Evolutionary conservation across 2,797 vertebrate genomes (phyloP), one percentile per base, ranked within the genome.

Genomic region (Platyrinchus mystaceus): DNA sequence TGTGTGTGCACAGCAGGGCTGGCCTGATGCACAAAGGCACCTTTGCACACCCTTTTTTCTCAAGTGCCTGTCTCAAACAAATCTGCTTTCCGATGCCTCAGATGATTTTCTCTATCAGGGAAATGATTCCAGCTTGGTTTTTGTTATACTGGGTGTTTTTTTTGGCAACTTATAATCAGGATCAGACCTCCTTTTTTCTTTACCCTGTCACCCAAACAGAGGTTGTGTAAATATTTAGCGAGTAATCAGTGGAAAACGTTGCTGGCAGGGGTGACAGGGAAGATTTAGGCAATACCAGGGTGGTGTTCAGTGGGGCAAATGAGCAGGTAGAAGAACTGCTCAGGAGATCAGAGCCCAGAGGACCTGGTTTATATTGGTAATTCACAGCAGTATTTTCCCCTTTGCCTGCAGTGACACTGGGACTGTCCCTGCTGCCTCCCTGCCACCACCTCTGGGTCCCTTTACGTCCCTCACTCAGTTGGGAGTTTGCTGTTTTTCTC

Each of bases 101-200:
- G 95, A 95, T 97, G 93, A 93, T 94, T 96, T 97, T 96, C 87
- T 88, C 94, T 76, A 22, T 64, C 83, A 93, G 93, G 74, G 95
- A 96, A 95, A 94, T 94, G 74, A 96, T 95, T 94, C 88, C 90
- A 83, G 66, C 90, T 95, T 87, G 69, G 0, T 8, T 89, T 92
- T 92, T 69, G 39, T 93, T 70, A 50, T 98, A 97, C 52, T 63
- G 77, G 59, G 60, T 76, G 32, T 59, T 85, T 53, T 46, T 89
- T 93, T 62, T 32, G 17, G 36, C 82, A 67, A 63, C 44, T 76
- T 86, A n/a, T n/a, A 39, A 60, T 79, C 69, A 60, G 55, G 27
- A 88, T 79, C 66, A 80, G 14, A 90, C 66, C 52, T 91, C 44
- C 13, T 14, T 74, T 22, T 71, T 77, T 84, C 47, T 82, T 66